Conservation (phyloP, 2,113 vertebrate genomes). For the Phyllostomus discolor region DNA sequence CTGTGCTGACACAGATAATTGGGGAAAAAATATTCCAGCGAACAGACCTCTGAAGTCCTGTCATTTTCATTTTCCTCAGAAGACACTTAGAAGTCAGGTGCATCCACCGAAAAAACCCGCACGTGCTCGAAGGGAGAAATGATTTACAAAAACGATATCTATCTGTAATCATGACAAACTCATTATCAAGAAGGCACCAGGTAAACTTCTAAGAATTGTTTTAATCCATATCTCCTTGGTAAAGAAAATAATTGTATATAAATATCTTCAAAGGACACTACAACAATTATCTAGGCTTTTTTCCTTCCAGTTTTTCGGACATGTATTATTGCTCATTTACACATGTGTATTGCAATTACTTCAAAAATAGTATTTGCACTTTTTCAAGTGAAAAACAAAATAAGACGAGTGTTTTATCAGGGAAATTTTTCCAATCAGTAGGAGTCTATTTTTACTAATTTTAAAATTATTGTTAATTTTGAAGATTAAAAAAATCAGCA, state of each 20-base stretch:
- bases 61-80: conserved; percentile 72
- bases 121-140: conserved; percentile 38
- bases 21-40: conserved; percentile 62
- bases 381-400: neutral
- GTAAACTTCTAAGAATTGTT: neutral
- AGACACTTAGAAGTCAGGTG: conserved; percentile 66
- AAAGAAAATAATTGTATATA: neutral
- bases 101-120: conserved; percentile 59
- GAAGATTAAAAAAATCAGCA: neutral
- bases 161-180: conserved; percentile 50
- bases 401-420: neutral
- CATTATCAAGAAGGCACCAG: neutral
- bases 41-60: conserved; percentile 63
- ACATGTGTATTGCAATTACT: neutral
- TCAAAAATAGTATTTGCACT: neutral
- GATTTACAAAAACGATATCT: conserved; percentile 58
- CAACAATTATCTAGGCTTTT: neutral
- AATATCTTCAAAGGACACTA: neutral
- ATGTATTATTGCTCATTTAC: neutral
- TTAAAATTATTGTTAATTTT: neutral
- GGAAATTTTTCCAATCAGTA: neutral
- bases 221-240: neutral
- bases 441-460: neutral
- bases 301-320: neutral
- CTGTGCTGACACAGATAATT: conserved; percentile 65